These are phyloP conservation scores for Ommatoiulus sabulosus DNA, from an alignment of 2,888 invertebrate species.

Conservation along the genomic window DNA sequence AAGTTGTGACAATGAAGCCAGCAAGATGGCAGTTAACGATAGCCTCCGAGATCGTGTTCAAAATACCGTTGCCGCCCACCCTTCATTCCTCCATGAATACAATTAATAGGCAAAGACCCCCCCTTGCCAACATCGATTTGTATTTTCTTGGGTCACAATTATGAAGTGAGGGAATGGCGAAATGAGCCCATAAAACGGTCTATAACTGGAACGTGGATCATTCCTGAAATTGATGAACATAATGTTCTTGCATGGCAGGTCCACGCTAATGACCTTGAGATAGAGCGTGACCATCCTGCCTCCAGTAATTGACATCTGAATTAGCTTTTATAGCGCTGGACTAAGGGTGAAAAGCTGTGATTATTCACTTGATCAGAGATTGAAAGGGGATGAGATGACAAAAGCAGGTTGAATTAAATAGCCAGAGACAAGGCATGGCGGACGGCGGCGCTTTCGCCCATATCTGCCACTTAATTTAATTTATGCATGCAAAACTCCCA, in stretches of 20 bases:
- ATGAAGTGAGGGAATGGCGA: not conserved
- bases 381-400: conserved; percentile 27
- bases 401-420: conserved; percentile 17
- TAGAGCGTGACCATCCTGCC: not conserved
- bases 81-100: not conserved
- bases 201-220: not conserved
- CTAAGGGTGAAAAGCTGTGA: conserved; percentile 4
- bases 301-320: not conserved
- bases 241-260: not conserved
- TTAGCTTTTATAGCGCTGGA: not conserved
- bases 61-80: not conserved
- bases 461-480: not conserved
- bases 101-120: not conserved
- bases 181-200: not conserved
- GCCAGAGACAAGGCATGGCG: not conserved
- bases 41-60: too few species aligned
- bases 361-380: conserved; percentile 40
- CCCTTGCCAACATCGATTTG: not conserved
- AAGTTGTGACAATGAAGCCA: too few species aligned
- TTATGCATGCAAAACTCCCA: conserved; percentile 13
- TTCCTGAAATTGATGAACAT: not conserved
- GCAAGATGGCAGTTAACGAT: too few species aligned
- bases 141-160: not conserved
- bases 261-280: not conserved
- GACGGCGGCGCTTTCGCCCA: not conserved